Evolutionary conservation across 2,888 invertebrate genomes (phyloP).

Genomic region (Trichopria drosophilae): DNA sequence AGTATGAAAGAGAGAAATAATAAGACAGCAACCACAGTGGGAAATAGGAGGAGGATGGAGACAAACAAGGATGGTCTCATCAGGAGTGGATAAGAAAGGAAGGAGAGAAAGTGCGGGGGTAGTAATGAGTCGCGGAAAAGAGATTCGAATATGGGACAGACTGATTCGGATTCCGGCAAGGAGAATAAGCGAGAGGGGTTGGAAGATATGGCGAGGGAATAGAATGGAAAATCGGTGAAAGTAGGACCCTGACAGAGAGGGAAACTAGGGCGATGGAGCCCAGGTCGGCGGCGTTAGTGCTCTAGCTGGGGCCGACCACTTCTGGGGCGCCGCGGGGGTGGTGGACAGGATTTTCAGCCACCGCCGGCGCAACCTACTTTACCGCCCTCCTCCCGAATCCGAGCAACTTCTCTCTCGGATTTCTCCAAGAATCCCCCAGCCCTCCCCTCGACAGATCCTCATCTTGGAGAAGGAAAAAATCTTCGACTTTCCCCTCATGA

Average conservation of each 20-base stretch:
- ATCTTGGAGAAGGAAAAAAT: no score
- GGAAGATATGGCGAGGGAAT: constrained; percentile 17
- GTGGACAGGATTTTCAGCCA: constrained; percentile 37
- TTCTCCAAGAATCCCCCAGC: no score
- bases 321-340: constrained; percentile 32
- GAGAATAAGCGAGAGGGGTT: constrained; percentile 7
- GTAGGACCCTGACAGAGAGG: constrained; percentile 25
- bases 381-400: no score
- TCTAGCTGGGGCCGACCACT: constrained; percentile 48
- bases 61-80: no score
- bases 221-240: constrained; percentile 27
- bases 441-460: no score
- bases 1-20: no score
- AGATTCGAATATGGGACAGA: constrained; percentile 15
- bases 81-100: constrained; percentile 19
- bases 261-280: constrained; percentile 43
- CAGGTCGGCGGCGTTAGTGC: constrained; percentile 42
- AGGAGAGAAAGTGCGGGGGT: constrained; percentile 3
- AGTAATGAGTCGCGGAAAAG: constrained; percentile 11
- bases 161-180: constrained; percentile 7
- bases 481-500: no score
- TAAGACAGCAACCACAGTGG: no score
- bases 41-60: no score
- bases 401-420: no score
- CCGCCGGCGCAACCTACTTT: constrained; percentile 46